Conservation (phyloP, 1,140 invertebrate genomes). For the Eumeta japonica region DNA sequence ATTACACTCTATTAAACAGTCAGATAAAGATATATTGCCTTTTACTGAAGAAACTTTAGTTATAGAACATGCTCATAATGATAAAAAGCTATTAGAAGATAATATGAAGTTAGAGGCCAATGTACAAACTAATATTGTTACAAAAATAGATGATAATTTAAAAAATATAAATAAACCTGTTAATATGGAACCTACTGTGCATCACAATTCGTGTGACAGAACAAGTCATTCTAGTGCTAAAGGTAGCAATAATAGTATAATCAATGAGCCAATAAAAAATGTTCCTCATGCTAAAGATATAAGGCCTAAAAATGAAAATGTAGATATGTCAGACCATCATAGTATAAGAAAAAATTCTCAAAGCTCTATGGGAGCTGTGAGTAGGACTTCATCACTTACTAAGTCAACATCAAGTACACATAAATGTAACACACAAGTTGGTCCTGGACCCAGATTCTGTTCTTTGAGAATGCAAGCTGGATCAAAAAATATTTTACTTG, state of each 20-base stretch:
- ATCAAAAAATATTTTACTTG: slow-evolving; percentile 75
- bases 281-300: slow-evolving; percentile 23
- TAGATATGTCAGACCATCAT: slow-evolving; percentile 16
- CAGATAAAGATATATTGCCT: no score
- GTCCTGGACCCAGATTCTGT: slow-evolving; percentile 67
- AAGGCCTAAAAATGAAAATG: slow-evolving; percentile 22
- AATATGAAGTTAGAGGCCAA: slow-evolving; percentile 17
- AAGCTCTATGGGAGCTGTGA: slow-evolving; percentile 47
- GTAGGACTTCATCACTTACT: slow-evolving; percentile 49
- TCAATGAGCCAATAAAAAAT: slow-evolving; percentile 25
- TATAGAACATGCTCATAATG: slow-evolving; percentile 13
- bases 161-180: slow-evolving; percentile 31
- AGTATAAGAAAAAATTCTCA: slow-evolving; percentile 42
- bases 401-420: slow-evolving; percentile 50
- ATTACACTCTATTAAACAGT: no score
- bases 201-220: slow-evolving; percentile 61
- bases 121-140: slow-evolving; percentile 21
- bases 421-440: slow-evolving; percentile 49
- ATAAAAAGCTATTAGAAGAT: slow-evolving; percentile 18
- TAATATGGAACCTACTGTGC: slow-evolving; percentile 57
- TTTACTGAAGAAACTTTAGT: no score
- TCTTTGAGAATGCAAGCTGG: slow-evolving; percentile 70
- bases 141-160: slow-evolving; percentile 29
- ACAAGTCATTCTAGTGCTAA: slow-evolving; percentile 47
- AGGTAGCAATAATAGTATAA: slow-evolving; percentile 35